These are phyloP conservation scores for Lampris incognitus DNA, from an alignment of 2,113 vertebrate species.

Conservation along the genomic window DNA sequence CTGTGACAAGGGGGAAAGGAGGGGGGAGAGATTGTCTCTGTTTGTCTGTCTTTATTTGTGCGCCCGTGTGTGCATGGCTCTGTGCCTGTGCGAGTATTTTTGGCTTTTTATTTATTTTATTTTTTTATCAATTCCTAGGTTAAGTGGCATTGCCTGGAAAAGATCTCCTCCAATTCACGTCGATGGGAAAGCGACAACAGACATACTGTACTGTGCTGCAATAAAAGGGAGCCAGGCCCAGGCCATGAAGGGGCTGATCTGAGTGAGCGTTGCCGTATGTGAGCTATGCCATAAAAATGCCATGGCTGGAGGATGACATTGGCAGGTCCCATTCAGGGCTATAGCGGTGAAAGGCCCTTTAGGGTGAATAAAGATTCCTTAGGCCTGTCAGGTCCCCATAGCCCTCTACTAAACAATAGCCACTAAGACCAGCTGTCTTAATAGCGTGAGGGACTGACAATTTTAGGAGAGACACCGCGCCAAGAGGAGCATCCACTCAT, in stretches of 20 bases:
- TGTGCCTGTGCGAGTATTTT: slow-evolving; percentile 41
- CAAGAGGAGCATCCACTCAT: slow-evolving; percentile 43
- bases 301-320: slow-evolving; percentile 75
- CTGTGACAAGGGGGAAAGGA: not conserved
- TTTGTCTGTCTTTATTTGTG: slow-evolving; percentile 61
- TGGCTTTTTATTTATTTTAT: not conserved
- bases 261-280: slow-evolving; percentile 67
- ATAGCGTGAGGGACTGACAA: slow-evolving; percentile 75
- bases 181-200: slow-evolving; percentile 61
- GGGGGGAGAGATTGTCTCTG: slow-evolving; percentile 15
- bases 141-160: slow-evolving; percentile 60
- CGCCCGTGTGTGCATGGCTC: slow-evolving; percentile 15
- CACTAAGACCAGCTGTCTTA: slow-evolving; percentile 76
- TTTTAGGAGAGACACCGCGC: slow-evolving; percentile 56
- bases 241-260: slow-evolving; percentile 39
- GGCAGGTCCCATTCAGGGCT: slow-evolving; percentile 75
- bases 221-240: slow-evolving; percentile 49
- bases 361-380: slow-evolving; percentile 73
- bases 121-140: slow-evolving; percentile 57
- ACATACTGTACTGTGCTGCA: slow-evolving; percentile 66
- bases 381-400: slow-evolving; percentile 71
- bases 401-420: slow-evolving; percentile 64
- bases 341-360: slow-evolving; percentile 67
- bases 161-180: slow-evolving; percentile 45
- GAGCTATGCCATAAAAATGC: slow-evolving; percentile 81